Percentiles rank a stretch among this genome's conserved stretches.
Conservation (phyloP, 1,140 invertebrate genomes). For the Anastrepha obliqua region DNA sequence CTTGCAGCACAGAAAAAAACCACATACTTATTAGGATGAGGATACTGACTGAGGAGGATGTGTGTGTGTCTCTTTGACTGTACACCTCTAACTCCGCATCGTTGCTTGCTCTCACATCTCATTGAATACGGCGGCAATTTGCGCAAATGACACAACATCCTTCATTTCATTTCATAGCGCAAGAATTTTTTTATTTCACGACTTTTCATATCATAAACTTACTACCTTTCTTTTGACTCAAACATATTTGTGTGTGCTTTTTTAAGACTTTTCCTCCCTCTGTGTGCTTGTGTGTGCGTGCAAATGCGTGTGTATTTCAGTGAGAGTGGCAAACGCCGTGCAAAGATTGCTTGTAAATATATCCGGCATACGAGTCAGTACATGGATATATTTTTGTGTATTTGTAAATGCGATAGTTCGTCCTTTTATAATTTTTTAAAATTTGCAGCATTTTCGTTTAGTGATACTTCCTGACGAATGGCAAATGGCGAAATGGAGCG, state of each 20-base stretch:
- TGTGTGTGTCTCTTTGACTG: neutral
- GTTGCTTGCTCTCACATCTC: too few species aligned
- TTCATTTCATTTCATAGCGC: neutral
- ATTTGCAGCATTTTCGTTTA: neutral
- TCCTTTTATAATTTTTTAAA: constrained; percentile 3
- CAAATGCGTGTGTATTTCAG: neutral
- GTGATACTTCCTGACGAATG: neutral
- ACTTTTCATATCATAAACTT: constrained; percentile 32
- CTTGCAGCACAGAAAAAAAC: neutral
- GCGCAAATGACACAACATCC: constrained; percentile 22
- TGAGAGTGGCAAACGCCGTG: neutral
- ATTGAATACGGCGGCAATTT: neutral
- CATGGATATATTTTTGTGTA: neutral
- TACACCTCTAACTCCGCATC: neutral
- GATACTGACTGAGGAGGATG: neutral
- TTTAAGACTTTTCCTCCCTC: too few species aligned
- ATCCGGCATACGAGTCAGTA: neutral
- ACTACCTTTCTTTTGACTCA: neutral
- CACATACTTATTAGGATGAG: neutral
- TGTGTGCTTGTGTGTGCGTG: neutral
- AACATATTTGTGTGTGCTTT: neutral
- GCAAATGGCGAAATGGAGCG: neutral
- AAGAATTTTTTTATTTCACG: neutral
- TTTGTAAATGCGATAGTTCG: neutral
- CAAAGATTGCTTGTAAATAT: neutral